These are phyloP conservation scores for Serinus canaria DNA, from an alignment of 2,113 vertebrate species.

Conservation along the genomic window DNA sequence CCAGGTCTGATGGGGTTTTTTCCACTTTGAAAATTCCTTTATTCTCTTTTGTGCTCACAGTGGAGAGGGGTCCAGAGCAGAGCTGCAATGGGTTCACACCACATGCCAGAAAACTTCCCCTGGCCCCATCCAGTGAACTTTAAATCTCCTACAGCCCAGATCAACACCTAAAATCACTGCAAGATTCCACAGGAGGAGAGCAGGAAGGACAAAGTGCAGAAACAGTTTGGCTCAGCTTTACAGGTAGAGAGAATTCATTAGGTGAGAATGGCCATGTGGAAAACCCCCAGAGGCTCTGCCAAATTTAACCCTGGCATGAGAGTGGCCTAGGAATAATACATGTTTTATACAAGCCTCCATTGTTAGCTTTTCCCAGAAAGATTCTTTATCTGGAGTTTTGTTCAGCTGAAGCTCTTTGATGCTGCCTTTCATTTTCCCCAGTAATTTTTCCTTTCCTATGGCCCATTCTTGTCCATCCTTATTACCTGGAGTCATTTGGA, in stretches of 20 bases:
- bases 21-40: conserved; percentile 27
- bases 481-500: not conserved
- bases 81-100: not conserved
- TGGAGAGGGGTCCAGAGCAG: not conserved
- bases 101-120: not conserved
- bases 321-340: not conserved
- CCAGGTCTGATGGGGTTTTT: not conserved
- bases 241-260: not conserved
- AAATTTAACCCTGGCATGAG: not conserved
- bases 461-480: not conserved
- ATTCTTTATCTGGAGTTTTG: not conserved
- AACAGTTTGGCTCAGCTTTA: not conserved
- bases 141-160: not conserved
- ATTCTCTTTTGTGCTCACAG: not conserved
- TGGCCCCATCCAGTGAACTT: not conserved
- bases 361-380: not conserved
- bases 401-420: not conserved
- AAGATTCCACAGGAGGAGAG: not conserved
- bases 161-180: not conserved
- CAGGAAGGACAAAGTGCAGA: not conserved
- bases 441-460: not conserved
- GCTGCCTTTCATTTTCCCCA: not conserved
- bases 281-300: not conserved
- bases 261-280: not conserved
- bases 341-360: not conserved